Percentiles rank a stretch among this genome's conserved stretches.
These are phyloP conservation scores for Odontomyia ornata DNA, from an alignment of 2,888 invertebrate species.

Conservation along the genomic window DNA sequence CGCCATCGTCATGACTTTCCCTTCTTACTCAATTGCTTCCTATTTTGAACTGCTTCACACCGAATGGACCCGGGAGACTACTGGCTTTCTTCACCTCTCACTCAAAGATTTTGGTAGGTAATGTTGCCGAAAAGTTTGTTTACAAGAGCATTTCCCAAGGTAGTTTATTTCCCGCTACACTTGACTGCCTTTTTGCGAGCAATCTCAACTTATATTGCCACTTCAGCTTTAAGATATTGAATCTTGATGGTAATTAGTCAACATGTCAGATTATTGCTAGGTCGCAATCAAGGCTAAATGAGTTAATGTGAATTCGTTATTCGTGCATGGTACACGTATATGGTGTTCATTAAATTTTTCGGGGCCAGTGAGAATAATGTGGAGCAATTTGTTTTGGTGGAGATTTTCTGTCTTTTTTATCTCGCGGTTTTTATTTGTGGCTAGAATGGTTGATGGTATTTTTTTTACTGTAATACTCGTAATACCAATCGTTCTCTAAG, in stretches of 20 bases:
- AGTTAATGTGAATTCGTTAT: background rate
- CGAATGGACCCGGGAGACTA: background rate
- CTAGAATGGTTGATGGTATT: too few relatives aligned
- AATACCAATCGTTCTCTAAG: too few relatives aligned
- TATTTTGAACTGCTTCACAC: background rate
- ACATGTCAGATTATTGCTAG: conserved; percentile 3
- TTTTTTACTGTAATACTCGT: too few relatives aligned
- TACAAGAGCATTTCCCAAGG: background rate
- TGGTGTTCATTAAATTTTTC: conserved; percentile 13
- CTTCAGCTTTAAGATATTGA: background rate
- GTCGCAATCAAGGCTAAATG: conserved; percentile 10
- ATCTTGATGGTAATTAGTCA: conserved; percentile 12
- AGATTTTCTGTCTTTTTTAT: background rate
- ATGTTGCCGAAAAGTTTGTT: conserved; percentile 16
- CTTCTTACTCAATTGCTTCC: background rate
- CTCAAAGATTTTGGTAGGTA: background rate
- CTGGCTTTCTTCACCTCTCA: background rate
- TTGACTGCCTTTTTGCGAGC: background rate
- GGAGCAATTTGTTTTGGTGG: background rate
- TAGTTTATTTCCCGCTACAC: background rate
- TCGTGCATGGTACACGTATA: background rate
- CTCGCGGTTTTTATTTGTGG: background rate
- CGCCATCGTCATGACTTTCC: conserved; percentile 9
- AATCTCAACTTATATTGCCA: background rate
- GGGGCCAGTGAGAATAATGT: conserved; percentile 1